These are phyloP conservation scores for Ridgeia piscesae DNA, from an alignment of 1,140 invertebrate species.

Conservation along the genomic window DNA sequence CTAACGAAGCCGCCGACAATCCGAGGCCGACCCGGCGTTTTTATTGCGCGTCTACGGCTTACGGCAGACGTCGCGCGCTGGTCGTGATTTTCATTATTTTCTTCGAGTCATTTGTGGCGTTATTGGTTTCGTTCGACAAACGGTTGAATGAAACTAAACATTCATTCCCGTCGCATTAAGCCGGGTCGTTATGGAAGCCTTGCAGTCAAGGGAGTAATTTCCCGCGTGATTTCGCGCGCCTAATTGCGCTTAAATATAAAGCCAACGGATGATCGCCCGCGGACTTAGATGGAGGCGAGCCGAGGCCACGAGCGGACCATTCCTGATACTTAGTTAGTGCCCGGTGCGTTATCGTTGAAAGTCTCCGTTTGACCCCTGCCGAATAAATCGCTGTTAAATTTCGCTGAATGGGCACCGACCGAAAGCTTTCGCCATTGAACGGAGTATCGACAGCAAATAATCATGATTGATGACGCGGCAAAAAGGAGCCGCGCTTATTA, in stretches of 20 bases:
- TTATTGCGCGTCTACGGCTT: not conserved
- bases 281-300: not conserved
- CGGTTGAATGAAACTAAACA: not conserved
- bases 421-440: not conserved
- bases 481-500: too few species aligned
- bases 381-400: not conserved
- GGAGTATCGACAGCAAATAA: too few species aligned
- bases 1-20: not conserved
- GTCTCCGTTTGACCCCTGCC: not conserved
- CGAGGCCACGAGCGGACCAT: not conserved
- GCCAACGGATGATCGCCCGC: not conserved
- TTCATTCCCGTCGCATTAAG: not conserved
- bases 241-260: conserved; percentile 6
- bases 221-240: not conserved
- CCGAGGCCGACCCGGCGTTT: not conserved
- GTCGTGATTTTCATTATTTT: not conserved
- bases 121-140: not conserved
- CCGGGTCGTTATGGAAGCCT: not conserved
- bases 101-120: not conserved
- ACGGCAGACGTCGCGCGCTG: not conserved
- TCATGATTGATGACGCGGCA: too few species aligned
- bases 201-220: not conserved
- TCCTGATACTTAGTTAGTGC: not conserved
- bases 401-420: not conserved
- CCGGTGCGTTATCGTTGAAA: not conserved